These are phyloP conservation scores for Scopus umbretta DNA, from an alignment of 2,113 vertebrate genomes.

Conservation along the genomic window DNA sequence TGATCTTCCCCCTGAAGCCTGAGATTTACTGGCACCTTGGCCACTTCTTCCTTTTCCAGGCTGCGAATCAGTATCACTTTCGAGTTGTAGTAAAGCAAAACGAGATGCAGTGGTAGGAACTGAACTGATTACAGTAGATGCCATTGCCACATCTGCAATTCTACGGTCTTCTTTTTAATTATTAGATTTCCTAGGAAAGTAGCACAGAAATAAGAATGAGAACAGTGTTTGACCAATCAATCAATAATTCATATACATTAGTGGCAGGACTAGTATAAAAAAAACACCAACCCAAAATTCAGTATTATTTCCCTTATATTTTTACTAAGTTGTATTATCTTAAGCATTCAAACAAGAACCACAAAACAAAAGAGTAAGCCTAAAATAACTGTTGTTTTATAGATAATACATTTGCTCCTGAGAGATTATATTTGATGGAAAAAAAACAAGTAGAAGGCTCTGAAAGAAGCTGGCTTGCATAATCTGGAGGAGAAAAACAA, in stretches of 20 bases:
- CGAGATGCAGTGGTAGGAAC: constrained; percentile 90
- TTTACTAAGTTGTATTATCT: not conserved
- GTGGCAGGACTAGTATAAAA: not conserved
- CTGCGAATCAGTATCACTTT: constrained; percentile 86
- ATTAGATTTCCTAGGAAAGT: not conserved
- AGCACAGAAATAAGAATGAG: not conserved
- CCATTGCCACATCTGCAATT: constrained; percentile 66
- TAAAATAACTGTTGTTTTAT: not conserved
- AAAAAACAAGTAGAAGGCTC: not conserved
- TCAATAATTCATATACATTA: not conserved
- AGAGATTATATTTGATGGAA: not conserved
- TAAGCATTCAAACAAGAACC: not conserved
- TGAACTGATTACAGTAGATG: constrained; percentile 81
- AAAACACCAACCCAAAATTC: not conserved
- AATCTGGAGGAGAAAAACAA: not conserved
- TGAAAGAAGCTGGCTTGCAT: not conserved
- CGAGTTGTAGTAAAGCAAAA: constrained; percentile 89
- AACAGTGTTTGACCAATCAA: not conserved
- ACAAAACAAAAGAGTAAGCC: not conserved
- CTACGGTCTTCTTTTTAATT: not conserved
- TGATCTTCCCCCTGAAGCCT: constrained; percentile 69
- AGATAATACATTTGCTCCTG: not conserved
- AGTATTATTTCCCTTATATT: not conserved
- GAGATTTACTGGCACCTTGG: constrained; percentile 72
- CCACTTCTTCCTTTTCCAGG: constrained; percentile 74